These are phyloP conservation scores for Xyliphius kryptos DNA, from an alignment of 2,113 vertebrate genomes.

Conservation along the genomic window DNA sequence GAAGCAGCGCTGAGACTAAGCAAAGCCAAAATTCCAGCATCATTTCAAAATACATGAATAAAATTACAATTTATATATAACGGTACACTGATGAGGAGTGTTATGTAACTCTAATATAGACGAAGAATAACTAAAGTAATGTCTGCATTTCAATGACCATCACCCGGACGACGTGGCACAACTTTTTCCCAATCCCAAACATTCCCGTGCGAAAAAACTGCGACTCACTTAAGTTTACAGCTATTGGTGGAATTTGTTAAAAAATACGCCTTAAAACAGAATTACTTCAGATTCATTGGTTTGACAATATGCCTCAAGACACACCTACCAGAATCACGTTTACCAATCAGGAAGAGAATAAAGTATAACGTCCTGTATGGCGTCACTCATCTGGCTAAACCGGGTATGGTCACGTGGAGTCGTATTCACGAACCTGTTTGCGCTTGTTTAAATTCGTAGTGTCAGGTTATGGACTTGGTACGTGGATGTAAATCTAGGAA, in stretches of 20 bases:
- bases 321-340: too few species aligned
- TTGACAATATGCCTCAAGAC: too few species aligned
- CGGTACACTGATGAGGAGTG: too few species aligned
- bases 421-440: conserved; percentile 50
- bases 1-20: conserved; percentile 51
- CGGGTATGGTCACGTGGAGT: conserved; percentile 9
- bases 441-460: too few species aligned
- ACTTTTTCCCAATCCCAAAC: conserved; percentile 30
- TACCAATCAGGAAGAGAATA: conserved; percentile 36
- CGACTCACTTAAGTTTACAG: conserved; percentile 19
- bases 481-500: not conserved
- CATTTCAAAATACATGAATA: too few species aligned
- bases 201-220: not conserved
- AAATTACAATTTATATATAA: too few species aligned
- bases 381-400: conserved; percentile 15
- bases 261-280: too few species aligned
- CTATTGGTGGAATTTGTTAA: conserved; percentile 58
- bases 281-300: too few species aligned
- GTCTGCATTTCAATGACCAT: conserved; percentile 21
- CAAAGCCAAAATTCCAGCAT: conserved; percentile 46
- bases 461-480: not conserved
- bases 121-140: too few species aligned
- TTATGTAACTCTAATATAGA: too few species aligned
- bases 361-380: conserved; percentile 32
- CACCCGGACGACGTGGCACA: conserved; percentile 63